A percentile compares a stretch with the other conserved stretches of the same genome.
Conservation (phyloP, 2,113 vertebrate genomes). For the Antigone vipio region DNA sequence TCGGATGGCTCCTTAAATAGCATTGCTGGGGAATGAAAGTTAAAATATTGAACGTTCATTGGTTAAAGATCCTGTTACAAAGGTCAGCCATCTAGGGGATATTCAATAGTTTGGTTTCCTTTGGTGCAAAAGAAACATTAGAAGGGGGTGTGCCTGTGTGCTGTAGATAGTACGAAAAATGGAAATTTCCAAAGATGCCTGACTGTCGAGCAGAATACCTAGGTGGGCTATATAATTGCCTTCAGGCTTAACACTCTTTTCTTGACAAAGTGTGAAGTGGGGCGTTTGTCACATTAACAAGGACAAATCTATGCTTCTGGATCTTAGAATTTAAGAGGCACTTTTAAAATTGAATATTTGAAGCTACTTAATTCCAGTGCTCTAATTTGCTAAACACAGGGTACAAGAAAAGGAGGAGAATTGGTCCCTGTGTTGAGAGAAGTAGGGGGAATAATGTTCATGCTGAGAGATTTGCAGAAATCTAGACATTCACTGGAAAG, state of each 20-base stretch:
- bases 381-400: not conserved
- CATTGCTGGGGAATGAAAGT: slow-evolving; percentile 47
- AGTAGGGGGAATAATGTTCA: not conserved
- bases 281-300: not conserved
- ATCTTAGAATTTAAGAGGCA: not conserved
- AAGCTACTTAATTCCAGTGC: not conserved
- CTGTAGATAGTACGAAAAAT: slow-evolving; percentile 16
- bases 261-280: not conserved
- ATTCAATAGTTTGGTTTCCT: slow-evolving; percentile 27
- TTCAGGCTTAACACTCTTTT: not conserved
- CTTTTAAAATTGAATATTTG: not conserved
- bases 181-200: slow-evolving; percentile 33
- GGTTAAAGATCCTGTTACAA: slow-evolving; percentile 48
- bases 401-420: not conserved
- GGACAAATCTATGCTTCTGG: not conserved
- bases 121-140: slow-evolving; percentile 2
- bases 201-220: not conserved
- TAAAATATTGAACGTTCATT: slow-evolving; percentile 61
- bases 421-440: not conserved
- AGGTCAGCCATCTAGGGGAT: slow-evolving; percentile 41
- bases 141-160: not conserved
- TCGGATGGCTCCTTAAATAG: slow-evolving; percentile 76
- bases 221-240: slow-evolving; percentile 11
- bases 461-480: not conserved
- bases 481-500: not conserved